Evolutionary conservation across 2,113 vertebrate species (phyloP).

Genomic region (Spea bombifrons): DNA sequence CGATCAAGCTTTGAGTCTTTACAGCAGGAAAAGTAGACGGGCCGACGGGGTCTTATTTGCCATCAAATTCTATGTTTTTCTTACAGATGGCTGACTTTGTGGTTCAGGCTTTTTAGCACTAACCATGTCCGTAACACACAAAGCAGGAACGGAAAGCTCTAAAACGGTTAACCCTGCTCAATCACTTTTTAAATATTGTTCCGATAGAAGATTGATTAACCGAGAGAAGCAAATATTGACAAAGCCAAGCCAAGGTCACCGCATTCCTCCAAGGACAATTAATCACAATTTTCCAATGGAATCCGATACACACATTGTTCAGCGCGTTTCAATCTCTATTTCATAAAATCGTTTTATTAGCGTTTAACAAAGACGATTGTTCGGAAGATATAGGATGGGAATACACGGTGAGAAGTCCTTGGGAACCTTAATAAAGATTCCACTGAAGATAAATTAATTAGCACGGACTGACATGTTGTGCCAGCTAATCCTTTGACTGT

Average conservation of each 20-base stretch:
- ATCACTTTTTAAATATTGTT: conserved; percentile 27
- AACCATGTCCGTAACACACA: too few species aligned
- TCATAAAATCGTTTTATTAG: conserved; percentile 17
- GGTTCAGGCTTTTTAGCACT: too few species aligned
- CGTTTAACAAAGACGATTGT: conserved; percentile 30
- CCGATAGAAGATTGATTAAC: conserved; percentile 39
- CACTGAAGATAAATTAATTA: not conserved
- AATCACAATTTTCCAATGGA: conserved; percentile 24
- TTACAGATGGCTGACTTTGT: too few species aligned
- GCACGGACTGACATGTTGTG: too few species aligned
- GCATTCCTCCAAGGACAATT: conserved; percentile 34
- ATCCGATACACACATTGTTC: conserved; percentile 15
- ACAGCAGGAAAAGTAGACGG: too few species aligned
- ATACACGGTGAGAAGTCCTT: not conserved
- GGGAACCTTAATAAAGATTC: not conserved
- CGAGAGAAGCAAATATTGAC: conserved; percentile 35
- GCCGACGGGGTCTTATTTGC: too few species aligned
- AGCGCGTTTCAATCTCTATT: not conserved
- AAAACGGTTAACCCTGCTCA: conserved; percentile 14
- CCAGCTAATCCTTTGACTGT: too few species aligned
- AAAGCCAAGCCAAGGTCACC: conserved; percentile 37
- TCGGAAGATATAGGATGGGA: conserved; percentile 3
- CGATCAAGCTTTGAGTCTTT: too few species aligned
- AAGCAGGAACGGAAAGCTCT: not conserved
- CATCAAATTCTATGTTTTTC: too few species aligned